Evolutionary conservation across 2,797 vertebrate genomes (phyloP).

Genomic region (Setipinna tenuifilis): DNA sequence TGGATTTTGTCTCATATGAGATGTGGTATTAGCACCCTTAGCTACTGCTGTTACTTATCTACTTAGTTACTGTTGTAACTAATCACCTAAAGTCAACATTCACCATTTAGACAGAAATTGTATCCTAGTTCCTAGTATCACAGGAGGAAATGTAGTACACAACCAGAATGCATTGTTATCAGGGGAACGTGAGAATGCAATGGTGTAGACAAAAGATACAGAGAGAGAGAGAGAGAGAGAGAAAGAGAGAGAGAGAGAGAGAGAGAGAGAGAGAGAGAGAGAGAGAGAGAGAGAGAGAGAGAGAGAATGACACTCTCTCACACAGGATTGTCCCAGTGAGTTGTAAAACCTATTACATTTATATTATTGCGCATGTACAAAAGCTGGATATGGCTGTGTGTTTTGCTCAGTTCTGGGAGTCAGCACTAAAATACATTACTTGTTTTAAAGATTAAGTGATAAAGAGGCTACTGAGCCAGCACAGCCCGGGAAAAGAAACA

Average conservation of each 20-base stretch:
- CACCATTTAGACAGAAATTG: conserved; percentile 41
- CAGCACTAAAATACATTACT: neutral
- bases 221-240: too few relatives aligned
- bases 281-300: neutral
- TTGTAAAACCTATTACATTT: too few relatives aligned
- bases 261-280: too few relatives aligned
- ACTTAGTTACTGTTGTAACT: conserved; percentile 26
- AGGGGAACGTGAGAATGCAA: conserved; percentile 4
- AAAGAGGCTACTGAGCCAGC: neutral
- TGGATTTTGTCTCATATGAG: conserved; percentile 5
- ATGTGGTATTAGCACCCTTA: conserved; percentile 32
- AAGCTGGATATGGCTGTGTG: neutral
- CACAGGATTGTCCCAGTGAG: neutral
- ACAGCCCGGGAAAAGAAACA: neutral
- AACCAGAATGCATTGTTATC: neutral
- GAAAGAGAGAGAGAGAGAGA: neutral
- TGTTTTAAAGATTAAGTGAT: neutral
- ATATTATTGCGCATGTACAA: neutral
- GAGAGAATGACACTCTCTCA: neutral
- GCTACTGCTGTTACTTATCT: conserved; percentile 17
- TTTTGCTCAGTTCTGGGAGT: neutral
- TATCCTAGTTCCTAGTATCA: conserved; percentile 28
- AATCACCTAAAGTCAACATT: neutral
- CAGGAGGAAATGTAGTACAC: conserved; percentile 24
- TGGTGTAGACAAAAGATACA: neutral